Base-by-base conservation (phyloP, 2,113 vertebrate species). In the Istiophorus platypterus region DNA sequence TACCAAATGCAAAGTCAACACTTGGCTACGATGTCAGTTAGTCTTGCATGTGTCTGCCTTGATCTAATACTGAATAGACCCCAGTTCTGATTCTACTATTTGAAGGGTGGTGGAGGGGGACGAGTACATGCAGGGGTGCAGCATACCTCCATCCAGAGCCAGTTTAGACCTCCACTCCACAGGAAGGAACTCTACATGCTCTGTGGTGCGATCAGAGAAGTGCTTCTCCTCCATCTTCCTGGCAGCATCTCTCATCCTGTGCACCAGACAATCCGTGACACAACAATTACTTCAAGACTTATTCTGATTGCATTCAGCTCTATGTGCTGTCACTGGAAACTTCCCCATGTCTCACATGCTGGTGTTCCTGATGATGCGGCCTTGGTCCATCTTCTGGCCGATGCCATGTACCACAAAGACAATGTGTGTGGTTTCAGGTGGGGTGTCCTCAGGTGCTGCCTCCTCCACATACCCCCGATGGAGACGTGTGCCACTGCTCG, bases 371-470 rank as follows among this genome's bases (percentile, higher is more conserved):
- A 99, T 99, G 90, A 99, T 99, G 84, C 98, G 97, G 27, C 97
- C 97, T 94, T 99, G 97, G 95, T 99, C 98, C 97, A 99, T 99
- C 91, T 99, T 99, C 95, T 99, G 98, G 54, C 98, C 98, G 58
- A 99, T 98, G 37, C 98, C 98, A 64, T 99, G 98, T 27, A 99
- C 97, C 59, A 99, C 98, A 87, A 99, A 99, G 52, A 99, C 98
- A 57, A 99, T 97, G 88, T 99, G 98, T 7, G 96, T 97, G 0
- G 96, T 97, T 72, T 97, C 96, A 5, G 97, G 97, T 26, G 97
- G 97, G 9, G 96, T 98, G 93, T 99, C 97, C 86, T 99, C 97
- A 5, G 96, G 95, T 0, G 97, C 96, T 14, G 98, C 97, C 94
- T 99, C 98, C 94, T 99, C 98, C 41, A 99, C 97, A 2, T 97